Base-by-base conservation (phyloP, 1,140 invertebrate genomes). In the Frieseomelitta varia region DNA sequence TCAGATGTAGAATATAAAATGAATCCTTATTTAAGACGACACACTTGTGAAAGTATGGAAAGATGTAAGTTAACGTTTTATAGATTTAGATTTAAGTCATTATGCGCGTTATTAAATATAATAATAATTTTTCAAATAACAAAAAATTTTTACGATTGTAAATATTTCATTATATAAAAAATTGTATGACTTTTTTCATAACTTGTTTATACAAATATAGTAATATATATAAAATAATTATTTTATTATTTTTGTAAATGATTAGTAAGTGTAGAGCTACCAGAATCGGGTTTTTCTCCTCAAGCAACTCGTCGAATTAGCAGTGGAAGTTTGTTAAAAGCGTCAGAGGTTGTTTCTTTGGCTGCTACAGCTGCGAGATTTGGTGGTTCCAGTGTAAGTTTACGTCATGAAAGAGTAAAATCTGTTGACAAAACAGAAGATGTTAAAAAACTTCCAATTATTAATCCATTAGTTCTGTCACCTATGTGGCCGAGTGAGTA, bases 401-500 rank as follows among this genome's bases (percentile, higher is more conserved):
- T 94, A 34, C 88, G 92, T 76, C 91, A 95, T 87, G 92, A 95
- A 90, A 86, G 93, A 81, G 78, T 93, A 53, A 93, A 94, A 93
- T 96, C 93, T 89, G 95, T 96, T 89, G 96, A 87, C 90, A 94
- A 91, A 89, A 96, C 92, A 79, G 95, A 96, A 78, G 95, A 95
- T 56, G 93, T 93, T 21, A 97, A 97, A 91, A 97, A 97, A 85
- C 94, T 98, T 77, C 98, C 98, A 12, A 98, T 99, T 84, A 98
- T 99, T 82, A 99, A 98, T 95, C 98, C 98, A 0, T 92, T 98
- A 34, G 98, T 98, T 12, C 96, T 96, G 77, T 94, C 98, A 74
- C 98, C 98, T 19, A 97, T 97, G 89, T 99, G 98, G 98, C 98
- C 98, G 85, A 97, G 97, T 97, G 96, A 95, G 97, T 96, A 65